A percentile compares a stretch with the other conserved stretches of the same genome.
Conservation (phyloP, 2,113 vertebrate genomes). For the Morone chrysops region DNA sequence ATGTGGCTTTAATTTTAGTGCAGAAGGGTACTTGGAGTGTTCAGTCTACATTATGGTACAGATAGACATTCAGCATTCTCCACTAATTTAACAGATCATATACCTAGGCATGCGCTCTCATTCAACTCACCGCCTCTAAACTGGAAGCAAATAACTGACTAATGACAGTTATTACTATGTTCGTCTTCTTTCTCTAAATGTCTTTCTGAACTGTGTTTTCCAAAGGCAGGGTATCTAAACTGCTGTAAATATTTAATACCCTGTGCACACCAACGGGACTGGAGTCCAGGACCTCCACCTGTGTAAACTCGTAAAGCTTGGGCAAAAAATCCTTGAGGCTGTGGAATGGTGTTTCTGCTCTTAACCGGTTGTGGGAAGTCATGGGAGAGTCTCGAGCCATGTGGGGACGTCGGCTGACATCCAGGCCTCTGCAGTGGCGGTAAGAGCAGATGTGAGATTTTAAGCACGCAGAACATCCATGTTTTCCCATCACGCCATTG, state of each 20-base stretch:
- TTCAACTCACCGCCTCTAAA: conserved; percentile 25
- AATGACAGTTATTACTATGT: conserved; percentile 48
- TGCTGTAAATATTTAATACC: conserved; percentile 69
- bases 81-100: conserved; percentile 64
- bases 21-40: conserved; percentile 24
- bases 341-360: conserved; percentile 48
- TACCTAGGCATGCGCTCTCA: conserved; percentile 43
- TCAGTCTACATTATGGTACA: conserved; percentile 53
- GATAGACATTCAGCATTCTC: conserved; percentile 53
- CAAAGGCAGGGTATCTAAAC: conserved; percentile 50
- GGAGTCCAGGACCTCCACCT: conserved; percentile 71
- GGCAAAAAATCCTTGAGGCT: conserved; percentile 54
- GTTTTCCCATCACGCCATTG: conserved; percentile 61
- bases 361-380: conserved; percentile 54
- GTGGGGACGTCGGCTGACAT: conserved; percentile 59
- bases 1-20: conserved; percentile 73
- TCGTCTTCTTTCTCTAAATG: conserved; percentile 28
- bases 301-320: conserved; percentile 73
- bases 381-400: conserved; percentile 51
- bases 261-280: conserved; percentile 48
- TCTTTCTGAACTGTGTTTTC: conserved; percentile 56
- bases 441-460: conserved; percentile 71
- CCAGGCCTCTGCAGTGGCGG: conserved; percentile 47
- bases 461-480: conserved; percentile 48
- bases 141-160: conserved; percentile 44